Percentiles rank a stretch among this genome's conserved stretches.
phyloP scores from a whole-genome alignment of 1,140 invertebrate genomes.

The Sitophilus oryzae region DNA sequence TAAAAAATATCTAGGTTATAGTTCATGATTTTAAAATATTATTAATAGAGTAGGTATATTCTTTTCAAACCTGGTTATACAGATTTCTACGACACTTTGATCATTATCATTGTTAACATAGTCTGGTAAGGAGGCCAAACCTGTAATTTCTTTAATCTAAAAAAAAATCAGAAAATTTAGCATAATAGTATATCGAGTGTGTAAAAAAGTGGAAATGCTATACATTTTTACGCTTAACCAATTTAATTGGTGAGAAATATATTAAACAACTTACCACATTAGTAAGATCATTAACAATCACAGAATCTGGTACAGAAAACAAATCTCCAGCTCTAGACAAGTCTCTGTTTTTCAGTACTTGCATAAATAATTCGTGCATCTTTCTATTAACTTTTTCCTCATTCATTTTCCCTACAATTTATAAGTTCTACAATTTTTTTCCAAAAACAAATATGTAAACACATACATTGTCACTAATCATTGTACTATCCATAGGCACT shows the following conservation, averaged over 20 bases:
- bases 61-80: slow-evolving; percentile 57
- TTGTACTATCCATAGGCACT: too few species aligned
- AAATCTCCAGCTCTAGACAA: slow-evolving; percentile 86
- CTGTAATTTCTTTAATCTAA: slow-evolving; percentile 65
- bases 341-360: slow-evolving; percentile 80
- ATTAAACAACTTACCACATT: slow-evolving; percentile 60
- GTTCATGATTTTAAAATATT: not conserved
- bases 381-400: slow-evolving; percentile 41
- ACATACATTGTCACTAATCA: slow-evolving; percentile 5
- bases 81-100: slow-evolving; percentile 90
- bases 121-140: slow-evolving; percentile 72
- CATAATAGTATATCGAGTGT: not conserved
- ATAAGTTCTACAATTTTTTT: not conserved
- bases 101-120: slow-evolving; percentile 84
- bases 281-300: slow-evolving; percentile 79
- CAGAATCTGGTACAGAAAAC: slow-evolving; percentile 78
- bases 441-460: not conserved
- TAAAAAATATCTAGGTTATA: slow-evolving; percentile 5
- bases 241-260: not conserved
- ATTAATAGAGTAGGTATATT: not conserved
- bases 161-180: slow-evolving; percentile 7
- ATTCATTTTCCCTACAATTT: slow-evolving; percentile 4
- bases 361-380: slow-evolving; percentile 85
- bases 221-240: not conserved
- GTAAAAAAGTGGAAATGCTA: slow-evolving; percentile 29